Evolutionary conservation across 2,113 vertebrate genomes (phyloP).

Genomic region (Hippocampus comes): DNA sequence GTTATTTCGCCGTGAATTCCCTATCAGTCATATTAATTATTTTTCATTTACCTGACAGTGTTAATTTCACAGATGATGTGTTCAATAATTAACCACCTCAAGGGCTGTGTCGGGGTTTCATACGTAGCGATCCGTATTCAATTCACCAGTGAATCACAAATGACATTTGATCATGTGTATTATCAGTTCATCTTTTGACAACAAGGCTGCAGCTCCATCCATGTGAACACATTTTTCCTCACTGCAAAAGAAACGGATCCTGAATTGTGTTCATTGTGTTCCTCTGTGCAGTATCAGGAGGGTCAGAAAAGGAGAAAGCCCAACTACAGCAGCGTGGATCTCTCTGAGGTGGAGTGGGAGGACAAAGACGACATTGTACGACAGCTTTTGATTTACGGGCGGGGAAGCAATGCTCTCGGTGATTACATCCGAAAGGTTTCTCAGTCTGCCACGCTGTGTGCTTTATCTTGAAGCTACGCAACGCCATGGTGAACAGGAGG

Average conservation of each 20-base stretch:
- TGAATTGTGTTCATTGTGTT: slow-evolving; percentile 42
- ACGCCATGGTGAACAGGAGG: slow-evolving; percentile 96
- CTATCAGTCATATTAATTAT: slow-evolving; percentile 50
- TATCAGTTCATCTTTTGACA: slow-evolving; percentile 10
- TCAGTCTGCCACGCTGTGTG: slow-evolving; percentile 4
- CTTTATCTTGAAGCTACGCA: slow-evolving; percentile 79
- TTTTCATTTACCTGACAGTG: slow-evolving; percentile 59
- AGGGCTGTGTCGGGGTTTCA: slow-evolving; percentile 21
- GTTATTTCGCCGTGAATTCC: slow-evolving; percentile 42
- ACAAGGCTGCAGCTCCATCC: background rate
- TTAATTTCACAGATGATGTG: slow-evolving; percentile 63
- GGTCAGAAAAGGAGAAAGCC: slow-evolving; percentile 92
- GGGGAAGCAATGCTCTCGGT: background rate
- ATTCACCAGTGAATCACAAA: slow-evolving; percentile 22
- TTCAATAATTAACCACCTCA: slow-evolving; percentile 48
- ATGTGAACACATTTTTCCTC: background rate
- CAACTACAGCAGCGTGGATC: slow-evolving; percentile 95
- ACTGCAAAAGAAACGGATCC: background rate
- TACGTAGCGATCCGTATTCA: slow-evolving; percentile 23
- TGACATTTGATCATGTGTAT: slow-evolving; percentile 12
- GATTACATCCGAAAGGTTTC: background rate
- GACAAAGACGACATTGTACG: slow-evolving; percentile 92
- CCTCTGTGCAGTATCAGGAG: slow-evolving; percentile 84
- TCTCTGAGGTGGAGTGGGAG: slow-evolving; percentile 98
- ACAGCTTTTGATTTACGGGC: slow-evolving; percentile 40